Conservation (phyloP, 2,113 vertebrate species). For the Campylomormyrus numenius region DNA sequence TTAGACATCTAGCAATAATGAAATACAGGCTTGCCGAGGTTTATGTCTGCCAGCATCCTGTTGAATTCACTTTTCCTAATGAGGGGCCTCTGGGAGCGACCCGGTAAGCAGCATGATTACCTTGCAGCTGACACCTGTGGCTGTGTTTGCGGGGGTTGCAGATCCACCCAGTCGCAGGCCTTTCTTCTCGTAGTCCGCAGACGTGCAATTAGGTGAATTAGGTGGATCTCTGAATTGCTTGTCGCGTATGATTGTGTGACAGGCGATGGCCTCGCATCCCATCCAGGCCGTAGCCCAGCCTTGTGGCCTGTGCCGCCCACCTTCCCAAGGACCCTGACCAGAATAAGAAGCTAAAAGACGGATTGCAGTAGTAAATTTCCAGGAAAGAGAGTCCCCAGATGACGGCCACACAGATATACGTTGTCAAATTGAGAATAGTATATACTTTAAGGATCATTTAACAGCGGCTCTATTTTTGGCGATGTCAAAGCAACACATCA, state of each 20-base stretch:
- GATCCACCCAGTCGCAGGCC: not conserved
- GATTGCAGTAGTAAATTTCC: not conserved
- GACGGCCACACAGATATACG: not conserved
- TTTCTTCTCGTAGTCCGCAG: not conserved
- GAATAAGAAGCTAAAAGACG: not conserved
- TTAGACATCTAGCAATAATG: not conserved
- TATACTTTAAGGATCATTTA: not conserved
- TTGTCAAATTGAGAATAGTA: not conserved
- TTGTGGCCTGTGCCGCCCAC: not conserved
- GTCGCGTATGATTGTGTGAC: not conserved
- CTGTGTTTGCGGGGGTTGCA: not conserved
- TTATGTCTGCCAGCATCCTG: not conserved
- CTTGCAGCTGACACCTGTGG: not conserved
- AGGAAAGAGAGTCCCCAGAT: not conserved
- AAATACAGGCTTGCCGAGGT: not conserved
- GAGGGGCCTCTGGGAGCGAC: not conserved
- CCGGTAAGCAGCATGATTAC: not conserved
- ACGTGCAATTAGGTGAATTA: not conserved
- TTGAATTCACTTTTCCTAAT: not conserved
- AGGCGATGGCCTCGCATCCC: not conserved
- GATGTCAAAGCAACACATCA: not conserved
- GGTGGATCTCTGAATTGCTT: not conserved
- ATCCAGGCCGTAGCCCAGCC: not conserved
- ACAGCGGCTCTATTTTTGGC: not conserved
- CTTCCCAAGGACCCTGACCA: not conserved